These are phyloP conservation scores for Zelostemma sp. DNA, from an alignment of 1,140 invertebrate genomes.

Conservation along the genomic window DNA sequence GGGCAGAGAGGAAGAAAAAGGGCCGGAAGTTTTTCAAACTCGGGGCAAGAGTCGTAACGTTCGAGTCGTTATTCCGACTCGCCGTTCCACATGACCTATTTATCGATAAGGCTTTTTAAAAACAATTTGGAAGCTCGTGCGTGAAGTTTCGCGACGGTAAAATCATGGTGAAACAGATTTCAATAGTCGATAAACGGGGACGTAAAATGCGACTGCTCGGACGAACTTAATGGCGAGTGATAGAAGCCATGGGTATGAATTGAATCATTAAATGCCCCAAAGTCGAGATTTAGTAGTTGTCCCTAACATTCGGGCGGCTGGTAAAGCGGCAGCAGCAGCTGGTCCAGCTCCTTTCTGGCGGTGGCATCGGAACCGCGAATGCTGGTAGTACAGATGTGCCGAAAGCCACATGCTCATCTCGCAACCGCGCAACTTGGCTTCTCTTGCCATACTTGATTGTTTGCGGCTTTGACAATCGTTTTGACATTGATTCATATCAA, in stretches of 20 bases:
- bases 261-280: slow-evolving; percentile 20
- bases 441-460: slow-evolving; percentile 52
- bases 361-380: slow-evolving; percentile 44
- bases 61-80: neutral
- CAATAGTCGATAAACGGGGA: neutral
- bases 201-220: neutral
- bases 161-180: neutral
- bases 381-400: slow-evolving; percentile 52
- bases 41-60: neutral
- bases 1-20: neutral
- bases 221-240: too few relatives aligned
- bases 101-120: neutral
- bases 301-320: slow-evolving; percentile 18
- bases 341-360: slow-evolving; percentile 40
- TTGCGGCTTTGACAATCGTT: slow-evolving; percentile 62
- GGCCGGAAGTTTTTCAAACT: neutral
- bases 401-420: slow-evolving; percentile 54
- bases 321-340: slow-evolving; percentile 29
- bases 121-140: neutral
- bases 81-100: slow-evolving; percentile 7
- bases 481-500: slow-evolving; percentile 36
- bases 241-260: neutral
- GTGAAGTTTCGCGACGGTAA: neutral
- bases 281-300: slow-evolving; percentile 22
- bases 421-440: slow-evolving; percentile 44